Conservation (phyloP, 2,797 vertebrate species). For the Kryptopterus vitreolus region DNA sequence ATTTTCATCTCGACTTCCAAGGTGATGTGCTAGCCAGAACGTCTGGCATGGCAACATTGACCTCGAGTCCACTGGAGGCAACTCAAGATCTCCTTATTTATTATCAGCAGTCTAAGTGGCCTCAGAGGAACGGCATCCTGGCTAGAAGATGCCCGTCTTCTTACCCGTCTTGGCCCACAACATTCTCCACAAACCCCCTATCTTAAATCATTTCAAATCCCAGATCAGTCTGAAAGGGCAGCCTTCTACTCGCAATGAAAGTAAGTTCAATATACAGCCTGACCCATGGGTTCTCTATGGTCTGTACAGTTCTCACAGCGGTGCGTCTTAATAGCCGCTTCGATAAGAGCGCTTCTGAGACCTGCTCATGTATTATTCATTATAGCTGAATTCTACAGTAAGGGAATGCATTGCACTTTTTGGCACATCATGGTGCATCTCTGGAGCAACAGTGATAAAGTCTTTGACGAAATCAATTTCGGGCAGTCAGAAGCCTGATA, state of each 20-base stretch:
- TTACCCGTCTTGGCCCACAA: slow-evolving; percentile 7
- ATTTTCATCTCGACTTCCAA: slow-evolving; percentile 11
- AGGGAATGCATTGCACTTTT: slow-evolving; percentile 5
- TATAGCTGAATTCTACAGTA: slow-evolving; percentile 25
- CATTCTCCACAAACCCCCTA: not conserved
- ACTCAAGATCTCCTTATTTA: slow-evolving; percentile 27
- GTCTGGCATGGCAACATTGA: not conserved
- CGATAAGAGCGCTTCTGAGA: slow-evolving; percentile 6
- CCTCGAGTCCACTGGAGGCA: slow-evolving; percentile 20
- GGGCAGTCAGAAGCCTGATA: not conserved
- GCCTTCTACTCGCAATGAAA: not conserved
- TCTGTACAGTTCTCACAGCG: not conserved
- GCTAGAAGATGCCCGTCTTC: slow-evolving; percentile 2
- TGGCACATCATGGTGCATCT: not conserved
- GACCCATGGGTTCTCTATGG: slow-evolving; percentile 9
- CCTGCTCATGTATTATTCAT: slow-evolving; percentile 38
- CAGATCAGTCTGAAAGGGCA: slow-evolving; percentile 4
- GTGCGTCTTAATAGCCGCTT: slow-evolving; percentile 17
- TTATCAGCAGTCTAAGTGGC: slow-evolving; percentile 32
- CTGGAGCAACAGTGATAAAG: not conserved
- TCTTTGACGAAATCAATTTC: not conserved
- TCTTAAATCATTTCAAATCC: slow-evolving; percentile 15
- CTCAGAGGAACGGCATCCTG: slow-evolving; percentile 17
- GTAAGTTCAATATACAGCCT: slow-evolving; percentile 6
- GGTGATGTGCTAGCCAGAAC: not conserved